Evolutionary conservation across 2,797 vertebrate genomes (phyloP).

Genomic region (Apodemus agrarius): DNA sequence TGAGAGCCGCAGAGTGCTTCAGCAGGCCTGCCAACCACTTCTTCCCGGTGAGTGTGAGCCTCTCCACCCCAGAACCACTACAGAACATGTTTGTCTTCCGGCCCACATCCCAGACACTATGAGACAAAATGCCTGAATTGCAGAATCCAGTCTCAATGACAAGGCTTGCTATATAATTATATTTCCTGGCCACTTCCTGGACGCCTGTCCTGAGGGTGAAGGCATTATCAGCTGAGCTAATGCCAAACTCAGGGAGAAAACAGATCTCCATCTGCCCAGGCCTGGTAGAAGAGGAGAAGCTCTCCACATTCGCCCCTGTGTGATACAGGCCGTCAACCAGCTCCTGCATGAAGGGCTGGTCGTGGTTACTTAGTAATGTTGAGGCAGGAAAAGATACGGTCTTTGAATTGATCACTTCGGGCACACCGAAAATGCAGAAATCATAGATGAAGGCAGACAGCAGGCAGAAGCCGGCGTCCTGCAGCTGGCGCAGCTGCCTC

Average conservation of each 20-base stretch:
- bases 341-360: constrained; percentile 95
- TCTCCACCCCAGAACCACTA: constrained; percentile 81
- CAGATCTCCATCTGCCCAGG: constrained; percentile 96
- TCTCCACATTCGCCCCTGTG: constrained; percentile 94
- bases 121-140: constrained; percentile 93
- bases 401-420: constrained; percentile 93
- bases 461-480: constrained; percentile 92
- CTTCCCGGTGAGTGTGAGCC: constrained; percentile 91
- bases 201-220: constrained; percentile 96
- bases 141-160: constrained; percentile 92
- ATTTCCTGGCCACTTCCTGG: constrained; percentile 96
- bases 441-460: constrained; percentile 94
- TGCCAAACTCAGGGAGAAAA: constrained; percentile 94
- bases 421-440: constrained; percentile 93
- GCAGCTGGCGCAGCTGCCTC: constrained; percentile 92
- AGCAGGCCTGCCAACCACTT: constrained; percentile 95
- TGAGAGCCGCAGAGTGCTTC: constrained; percentile 93
- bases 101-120: constrained; percentile 93
- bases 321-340: constrained; percentile 95
- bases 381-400: constrained; percentile 94
- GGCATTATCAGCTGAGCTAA: constrained; percentile 93
- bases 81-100: constrained; percentile 92
- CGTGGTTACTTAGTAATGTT: constrained; percentile 92
- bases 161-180: constrained; percentile 94
- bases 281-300: constrained; percentile 93